Base-by-base conservation (phyloP, 1,140 invertebrate genomes). In the Heliconius melpomene region DNA sequence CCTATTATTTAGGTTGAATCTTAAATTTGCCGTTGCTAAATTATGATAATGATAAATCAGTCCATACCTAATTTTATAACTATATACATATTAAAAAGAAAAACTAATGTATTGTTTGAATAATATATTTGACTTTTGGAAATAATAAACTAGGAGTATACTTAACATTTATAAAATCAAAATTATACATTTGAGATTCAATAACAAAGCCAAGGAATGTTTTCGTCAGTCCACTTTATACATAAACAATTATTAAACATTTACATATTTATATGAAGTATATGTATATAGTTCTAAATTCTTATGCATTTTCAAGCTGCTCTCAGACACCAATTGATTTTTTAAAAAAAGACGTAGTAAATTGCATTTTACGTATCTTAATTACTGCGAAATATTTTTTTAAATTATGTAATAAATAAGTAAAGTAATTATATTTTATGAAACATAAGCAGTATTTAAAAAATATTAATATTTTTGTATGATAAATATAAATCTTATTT, bases 151-250 rank as follows among this genome's bases (percentile, higher is more conserved):
- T 74, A 73, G 2, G 9, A 23, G 23, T 66, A 52, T 52, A 66
- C 60, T 66, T 66, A 66, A 66, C 26, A 66, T 66, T 66, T 66
- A 60, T 26, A 60, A 60, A 60, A 60, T 74, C 8, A 29, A 74
- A 74, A 50, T 77, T 60, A 77, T 32, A 77, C 76, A 77, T 77
- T 78, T 78, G 77, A 78, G 50, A 75, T 80, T 52, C 79, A 54
- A 40, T 36, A 75, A 73, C 40, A 50, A 11, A 77, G 52, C 40
- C 40, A 40, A 66, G 77, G 77, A 71, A 79, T 70, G 66, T 74
- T 77, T 66, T 13, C 46, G 29, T 74, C 71, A 81, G 71, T 77
- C 57, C 60, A 13, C 60, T 66, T 66, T 26, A 66, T 66, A 66
- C 9, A 66, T 66, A 79, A 70, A 29, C 20, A 73, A 75, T 66